Percentiles rank a stretch among this genome's conserved stretches.
Conservation (phyloP, 2,797 vertebrate genomes). For the Pangasius mekongensis region DNA sequence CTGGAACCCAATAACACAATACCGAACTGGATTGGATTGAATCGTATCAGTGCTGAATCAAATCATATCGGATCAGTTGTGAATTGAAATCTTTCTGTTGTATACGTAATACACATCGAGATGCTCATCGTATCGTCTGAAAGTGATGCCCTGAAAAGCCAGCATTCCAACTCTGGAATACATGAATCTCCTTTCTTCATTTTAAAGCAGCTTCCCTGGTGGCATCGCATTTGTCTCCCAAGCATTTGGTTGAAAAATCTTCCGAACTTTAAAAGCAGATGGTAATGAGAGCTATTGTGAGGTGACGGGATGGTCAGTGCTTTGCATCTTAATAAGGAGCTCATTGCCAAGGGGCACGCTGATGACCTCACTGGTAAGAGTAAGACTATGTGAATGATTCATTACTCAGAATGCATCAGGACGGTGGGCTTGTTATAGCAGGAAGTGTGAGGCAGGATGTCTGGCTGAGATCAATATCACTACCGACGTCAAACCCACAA, state of each 20-base stretch:
- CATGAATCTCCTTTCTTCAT: background rate
- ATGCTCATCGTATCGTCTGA: too few species aligned
- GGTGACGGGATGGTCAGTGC: background rate
- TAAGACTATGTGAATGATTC: background rate
- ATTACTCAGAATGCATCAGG: background rate
- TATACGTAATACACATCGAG: too few species aligned
- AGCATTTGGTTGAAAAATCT: too few species aligned
- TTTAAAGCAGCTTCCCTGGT: background rate
- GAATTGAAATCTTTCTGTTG: background rate
- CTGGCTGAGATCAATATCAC: slow-evolving; percentile 13
- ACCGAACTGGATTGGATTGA: background rate
- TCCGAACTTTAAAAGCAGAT: background rate
- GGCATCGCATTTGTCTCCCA: background rate
- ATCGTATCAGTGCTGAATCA: background rate
- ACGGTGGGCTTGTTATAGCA: background rate
- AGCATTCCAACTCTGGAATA: background rate
- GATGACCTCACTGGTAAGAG: background rate
- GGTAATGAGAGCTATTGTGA: background rate
- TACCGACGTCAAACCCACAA: background rate
- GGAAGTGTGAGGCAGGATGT: background rate
- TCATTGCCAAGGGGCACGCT: background rate
- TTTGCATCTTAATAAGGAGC: background rate
- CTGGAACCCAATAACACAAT: too few species aligned
- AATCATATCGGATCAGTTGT: background rate
- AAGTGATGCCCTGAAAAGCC: background rate